These are phyloP conservation scores for Pseudomyrmex cubaensis DNA, from an alignment of 1,140 invertebrate genomes.

Conservation along the genomic window DNA sequence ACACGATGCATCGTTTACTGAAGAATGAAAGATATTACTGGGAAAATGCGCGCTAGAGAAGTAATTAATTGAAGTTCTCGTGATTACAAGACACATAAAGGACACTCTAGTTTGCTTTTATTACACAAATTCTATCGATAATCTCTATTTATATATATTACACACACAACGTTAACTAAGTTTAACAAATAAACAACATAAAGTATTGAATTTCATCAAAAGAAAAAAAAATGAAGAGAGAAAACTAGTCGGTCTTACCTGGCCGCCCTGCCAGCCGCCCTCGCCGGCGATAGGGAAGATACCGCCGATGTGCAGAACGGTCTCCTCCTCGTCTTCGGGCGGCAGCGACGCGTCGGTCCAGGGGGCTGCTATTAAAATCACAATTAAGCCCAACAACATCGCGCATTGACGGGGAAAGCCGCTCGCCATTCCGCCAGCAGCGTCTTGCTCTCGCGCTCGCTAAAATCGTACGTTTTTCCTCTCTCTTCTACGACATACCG, in stretches of 20 bases:
- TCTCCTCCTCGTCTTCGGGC: constrained; percentile 82
- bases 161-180: too few species aligned
- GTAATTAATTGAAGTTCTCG: background rate
- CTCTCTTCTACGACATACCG: constrained; percentile 63
- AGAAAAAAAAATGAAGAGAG: background rate
- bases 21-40: background rate
- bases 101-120: too few species aligned
- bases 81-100: background rate
- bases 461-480: constrained; percentile 20
- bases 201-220: background rate
- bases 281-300: constrained; percentile 98
- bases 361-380: constrained; percentile 68
- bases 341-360: constrained; percentile 74
- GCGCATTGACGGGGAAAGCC: constrained; percentile 41
- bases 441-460: constrained; percentile 3
- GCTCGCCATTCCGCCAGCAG: constrained; percentile 24
- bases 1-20: background rate
- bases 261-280: constrained; percentile 98
- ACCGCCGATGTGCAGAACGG: constrained; percentile 97
- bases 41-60: background rate
- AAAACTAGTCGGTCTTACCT: constrained; percentile 84
- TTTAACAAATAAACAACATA: too few species aligned
- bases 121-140: too few species aligned
- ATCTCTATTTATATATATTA: too few species aligned
- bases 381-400: constrained; percentile 72